Conservation (phyloP, 2,888 invertebrate genomes). For the Sarcophaga variegata region DNA sequence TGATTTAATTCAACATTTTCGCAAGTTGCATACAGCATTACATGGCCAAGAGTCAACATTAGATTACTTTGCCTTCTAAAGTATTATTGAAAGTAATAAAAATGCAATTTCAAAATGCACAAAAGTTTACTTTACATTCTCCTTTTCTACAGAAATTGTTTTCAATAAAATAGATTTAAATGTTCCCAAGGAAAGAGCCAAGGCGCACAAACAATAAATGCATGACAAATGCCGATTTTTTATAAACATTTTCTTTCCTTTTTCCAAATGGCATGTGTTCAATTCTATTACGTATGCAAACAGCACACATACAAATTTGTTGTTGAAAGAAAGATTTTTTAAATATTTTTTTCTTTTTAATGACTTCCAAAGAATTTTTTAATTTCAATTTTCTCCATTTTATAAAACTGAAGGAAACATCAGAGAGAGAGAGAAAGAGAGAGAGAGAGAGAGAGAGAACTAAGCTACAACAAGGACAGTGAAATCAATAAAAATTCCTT, state of each 20-base stretch:
- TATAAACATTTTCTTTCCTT: not conserved
- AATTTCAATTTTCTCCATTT: constrained; percentile 48
- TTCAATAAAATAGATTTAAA: too few relatives aligned
- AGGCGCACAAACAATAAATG: too few relatives aligned
- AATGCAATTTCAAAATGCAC: not conserved
- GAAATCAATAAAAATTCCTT: constrained; percentile 58
- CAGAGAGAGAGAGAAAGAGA: not conserved
- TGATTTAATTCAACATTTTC: not conserved
- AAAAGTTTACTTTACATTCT: not conserved
- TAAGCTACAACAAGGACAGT: constrained; percentile 8
- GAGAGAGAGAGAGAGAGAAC: not conserved
- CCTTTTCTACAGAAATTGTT: too few relatives aligned
- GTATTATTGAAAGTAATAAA: not conserved
- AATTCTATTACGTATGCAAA: constrained; percentile 23
- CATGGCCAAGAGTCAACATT: not conserved
- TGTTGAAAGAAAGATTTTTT: too few relatives aligned
- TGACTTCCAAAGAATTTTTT: constrained; percentile 55
- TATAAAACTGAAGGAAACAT: not conserved
- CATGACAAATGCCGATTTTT: constrained; percentile 16
- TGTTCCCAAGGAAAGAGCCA: not conserved
- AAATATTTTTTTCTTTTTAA: constrained; percentile 16
- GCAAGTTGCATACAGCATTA: not conserved
- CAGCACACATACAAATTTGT: not conserved
- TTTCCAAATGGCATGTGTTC: constrained; percentile 49
- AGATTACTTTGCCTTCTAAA: not conserved